phyloP scores from a whole-genome alignment of 2,113 vertebrate genomes.

The Microtus ochrogaster region DNA sequence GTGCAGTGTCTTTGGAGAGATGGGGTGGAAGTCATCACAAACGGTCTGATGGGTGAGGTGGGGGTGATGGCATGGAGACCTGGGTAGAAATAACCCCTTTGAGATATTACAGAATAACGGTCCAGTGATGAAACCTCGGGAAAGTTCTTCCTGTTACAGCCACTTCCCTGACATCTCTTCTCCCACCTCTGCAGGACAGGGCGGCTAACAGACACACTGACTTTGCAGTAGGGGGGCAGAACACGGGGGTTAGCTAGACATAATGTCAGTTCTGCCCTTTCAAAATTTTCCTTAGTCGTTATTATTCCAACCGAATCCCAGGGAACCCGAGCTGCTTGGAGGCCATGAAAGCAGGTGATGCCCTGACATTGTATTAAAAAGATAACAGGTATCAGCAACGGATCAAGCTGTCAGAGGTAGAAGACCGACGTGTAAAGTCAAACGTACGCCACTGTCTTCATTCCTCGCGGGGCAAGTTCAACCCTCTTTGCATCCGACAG shows the following conservation, averaged over 20 bases:
- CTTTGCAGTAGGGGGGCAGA: conserved; percentile 21
- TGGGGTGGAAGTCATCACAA: neutral
- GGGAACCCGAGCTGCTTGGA: neutral
- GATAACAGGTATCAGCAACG: conserved; percentile 13
- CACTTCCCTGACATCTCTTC: neutral
- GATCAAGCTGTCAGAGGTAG: neutral
- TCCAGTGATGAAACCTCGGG: neutral
- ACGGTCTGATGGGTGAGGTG: neutral
- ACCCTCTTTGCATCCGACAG: neutral
- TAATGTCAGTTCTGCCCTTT: neutral
- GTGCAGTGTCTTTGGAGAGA: neutral
- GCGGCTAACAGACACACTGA: neutral
- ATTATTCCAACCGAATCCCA: conserved; percentile 26
- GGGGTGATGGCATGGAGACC: neutral
- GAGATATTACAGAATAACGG: neutral
- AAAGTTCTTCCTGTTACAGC: neutral
- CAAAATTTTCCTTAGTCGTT: neutral
- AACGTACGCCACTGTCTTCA: neutral
- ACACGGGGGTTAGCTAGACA: neutral
- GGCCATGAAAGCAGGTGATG: neutral
- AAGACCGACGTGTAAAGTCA: neutral
- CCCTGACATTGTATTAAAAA: conserved; percentile 8
- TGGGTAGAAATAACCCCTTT: neutral
- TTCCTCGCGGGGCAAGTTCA: neutral
- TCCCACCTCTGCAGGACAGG: neutral